Percentiles rank a stretch among this genome's conserved stretches.
Conservation (phyloP, 2,797 vertebrate species). For the Lutjanus campechanus region DNA sequence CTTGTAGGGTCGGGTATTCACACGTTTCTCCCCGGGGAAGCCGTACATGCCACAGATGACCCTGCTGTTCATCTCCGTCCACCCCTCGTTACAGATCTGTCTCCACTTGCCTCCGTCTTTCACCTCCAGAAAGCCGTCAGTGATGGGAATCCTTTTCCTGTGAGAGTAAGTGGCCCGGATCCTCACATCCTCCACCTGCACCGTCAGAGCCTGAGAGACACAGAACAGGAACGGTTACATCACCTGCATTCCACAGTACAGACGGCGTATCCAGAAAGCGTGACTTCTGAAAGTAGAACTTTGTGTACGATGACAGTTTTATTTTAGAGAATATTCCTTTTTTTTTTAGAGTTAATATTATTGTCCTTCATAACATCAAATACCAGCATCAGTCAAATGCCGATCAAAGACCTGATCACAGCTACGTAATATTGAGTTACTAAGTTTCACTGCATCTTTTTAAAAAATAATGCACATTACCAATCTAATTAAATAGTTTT, state of each 20-base stretch:
- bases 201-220: conserved; percentile 86
- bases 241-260: neutral
- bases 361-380: too few relatives aligned
- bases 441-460: too few relatives aligned
- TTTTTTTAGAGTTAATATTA: neutral
- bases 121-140: conserved; percentile 95
- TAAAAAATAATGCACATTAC: too few relatives aligned
- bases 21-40: conserved; percentile 91
- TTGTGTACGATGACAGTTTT: neutral
- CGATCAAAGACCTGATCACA: neutral
- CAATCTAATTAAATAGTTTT: too few relatives aligned
- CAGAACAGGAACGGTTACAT: conserved; percentile 14
- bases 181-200: conserved; percentile 94
- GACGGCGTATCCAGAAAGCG: neutral
- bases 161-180: conserved; percentile 91
- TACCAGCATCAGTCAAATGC: neutral
- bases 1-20: conserved; percentile 93
- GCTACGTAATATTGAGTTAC: neutral
- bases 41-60: conserved; percentile 98
- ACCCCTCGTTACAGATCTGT: conserved; percentile 92
- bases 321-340: neutral
- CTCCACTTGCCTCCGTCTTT: conserved; percentile 93
- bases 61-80: conserved; percentile 90
- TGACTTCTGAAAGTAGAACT: neutral
- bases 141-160: conserved; percentile 90